phyloP scores from a whole-genome alignment of 2,113 vertebrate species.

The Callaeas wilsoni region DNA sequence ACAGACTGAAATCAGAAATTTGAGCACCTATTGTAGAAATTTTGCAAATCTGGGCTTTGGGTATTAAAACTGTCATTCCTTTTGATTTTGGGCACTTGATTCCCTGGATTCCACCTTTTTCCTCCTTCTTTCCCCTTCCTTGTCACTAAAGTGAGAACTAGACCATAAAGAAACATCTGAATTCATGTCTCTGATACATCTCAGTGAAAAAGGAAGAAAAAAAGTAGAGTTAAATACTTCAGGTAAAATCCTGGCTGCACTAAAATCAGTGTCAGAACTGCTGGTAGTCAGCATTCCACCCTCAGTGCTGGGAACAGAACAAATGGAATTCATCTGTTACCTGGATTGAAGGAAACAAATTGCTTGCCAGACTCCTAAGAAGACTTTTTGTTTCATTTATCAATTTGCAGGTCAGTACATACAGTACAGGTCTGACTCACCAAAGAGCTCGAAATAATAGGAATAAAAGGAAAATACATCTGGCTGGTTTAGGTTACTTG shows the following conservation, averaged over 20 bases:
- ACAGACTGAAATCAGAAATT: not conserved
- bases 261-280: not conserved
- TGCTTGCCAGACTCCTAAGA: not conserved
- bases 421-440: conserved; percentile 19
- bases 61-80: not conserved
- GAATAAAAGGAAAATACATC: conserved; percentile 41
- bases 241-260: not conserved
- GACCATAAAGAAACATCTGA: not conserved
- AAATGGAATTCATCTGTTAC: conserved; percentile 13
- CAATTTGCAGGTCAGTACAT: conserved; percentile 56
- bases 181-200: not conserved
- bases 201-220: not conserved
- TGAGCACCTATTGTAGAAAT: not conserved
- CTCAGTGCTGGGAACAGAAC: not conserved
- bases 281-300: not conserved
- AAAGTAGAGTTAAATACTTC: not conserved
- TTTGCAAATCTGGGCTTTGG: not conserved
- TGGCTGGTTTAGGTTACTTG: not conserved
- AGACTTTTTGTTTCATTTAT: conserved; percentile 53
- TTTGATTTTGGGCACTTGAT: not conserved
- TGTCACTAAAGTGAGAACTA: not conserved
- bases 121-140: not conserved
- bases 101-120: not conserved
- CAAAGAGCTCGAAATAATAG: conserved; percentile 26
- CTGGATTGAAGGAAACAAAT: not conserved